These are phyloP conservation scores for Rhingia rostrata DNA, from an alignment of 2,888 invertebrate species.

Conservation along the genomic window DNA sequence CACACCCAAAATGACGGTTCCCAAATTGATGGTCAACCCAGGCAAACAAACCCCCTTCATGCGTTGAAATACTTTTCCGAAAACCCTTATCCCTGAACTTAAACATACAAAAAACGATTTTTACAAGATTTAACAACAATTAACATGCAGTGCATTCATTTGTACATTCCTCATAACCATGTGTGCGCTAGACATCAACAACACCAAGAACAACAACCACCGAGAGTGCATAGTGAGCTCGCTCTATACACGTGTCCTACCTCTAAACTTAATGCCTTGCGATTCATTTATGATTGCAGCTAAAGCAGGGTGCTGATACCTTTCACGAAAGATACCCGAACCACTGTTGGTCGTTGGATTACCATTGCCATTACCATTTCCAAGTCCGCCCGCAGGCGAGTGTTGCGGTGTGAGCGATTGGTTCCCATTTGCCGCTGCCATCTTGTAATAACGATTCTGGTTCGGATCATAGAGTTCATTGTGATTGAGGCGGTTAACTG, in stretches of 20 bases:
- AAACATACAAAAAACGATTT: not conserved
- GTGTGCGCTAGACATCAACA: slow-evolving; percentile 82
- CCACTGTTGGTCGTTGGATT: slow-evolving; percentile 77
- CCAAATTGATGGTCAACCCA: no score
- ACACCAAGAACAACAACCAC: slow-evolving; percentile 76
- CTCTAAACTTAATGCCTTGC: slow-evolving; percentile 82
- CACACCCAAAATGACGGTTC: no score
- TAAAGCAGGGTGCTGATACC: slow-evolving; percentile 82
- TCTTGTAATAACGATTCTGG: slow-evolving; percentile 82
- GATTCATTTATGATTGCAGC: slow-evolving; percentile 82
- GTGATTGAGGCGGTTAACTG: slow-evolving; percentile 80
- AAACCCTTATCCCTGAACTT: not conserved
- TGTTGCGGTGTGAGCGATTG: slow-evolving; percentile 80
- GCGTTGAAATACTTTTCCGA: not conserved
- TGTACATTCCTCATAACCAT: slow-evolving; percentile 50
- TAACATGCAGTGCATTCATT: slow-evolving; percentile 68
- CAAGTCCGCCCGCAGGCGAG: slow-evolving; percentile 76
- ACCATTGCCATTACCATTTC: slow-evolving; percentile 78
- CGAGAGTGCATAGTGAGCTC: slow-evolving; percentile 8
- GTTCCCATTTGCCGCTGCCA: slow-evolving; percentile 74
- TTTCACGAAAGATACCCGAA: slow-evolving; percentile 81
- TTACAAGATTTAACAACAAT: not conserved
- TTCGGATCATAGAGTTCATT: slow-evolving; percentile 81
- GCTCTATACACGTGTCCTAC: slow-evolving; percentile 75
- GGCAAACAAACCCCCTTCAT: not conserved